Evolutionary conservation across 1,140 invertebrate species (phyloP).

Genomic region (Drosophila aff.): DNA sequence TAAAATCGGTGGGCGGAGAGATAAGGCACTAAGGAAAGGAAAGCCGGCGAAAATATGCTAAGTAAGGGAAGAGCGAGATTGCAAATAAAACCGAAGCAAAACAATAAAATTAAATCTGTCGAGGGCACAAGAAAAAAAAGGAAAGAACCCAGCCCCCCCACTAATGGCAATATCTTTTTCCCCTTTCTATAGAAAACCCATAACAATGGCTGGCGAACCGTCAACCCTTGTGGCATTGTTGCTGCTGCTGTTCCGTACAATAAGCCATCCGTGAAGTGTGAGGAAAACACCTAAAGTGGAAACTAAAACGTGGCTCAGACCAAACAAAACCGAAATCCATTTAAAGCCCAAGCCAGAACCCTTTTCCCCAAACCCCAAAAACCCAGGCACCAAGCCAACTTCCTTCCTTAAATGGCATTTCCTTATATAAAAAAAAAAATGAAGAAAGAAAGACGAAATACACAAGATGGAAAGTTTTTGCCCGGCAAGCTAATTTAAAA

Average conservation of each 20-base stretch:
- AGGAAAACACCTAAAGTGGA: slow-evolving; percentile 78
- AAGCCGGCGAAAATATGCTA: slow-evolving; percentile 44
- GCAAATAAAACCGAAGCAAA: slow-evolving; percentile 70
- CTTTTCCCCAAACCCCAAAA: slow-evolving; percentile 28
- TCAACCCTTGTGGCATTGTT: slow-evolving; percentile 53
- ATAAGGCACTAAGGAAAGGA: not conserved
- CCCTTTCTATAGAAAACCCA: slow-evolving; percentile 67
- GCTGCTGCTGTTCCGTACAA: slow-evolving; percentile 60
- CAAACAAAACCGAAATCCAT: slow-evolving; percentile 77
- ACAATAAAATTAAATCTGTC: slow-evolving; percentile 84
- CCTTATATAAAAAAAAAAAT: slow-evolving; percentile 37
- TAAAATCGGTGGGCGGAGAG: slow-evolving; percentile 48
- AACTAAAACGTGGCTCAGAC: slow-evolving; percentile 73
- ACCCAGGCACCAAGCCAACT: not conserved
- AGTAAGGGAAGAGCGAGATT: slow-evolving; percentile 57
- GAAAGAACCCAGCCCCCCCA: slow-evolving; percentile 15
- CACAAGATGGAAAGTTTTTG: slow-evolving; percentile 45
- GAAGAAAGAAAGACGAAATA: slow-evolving; percentile 13
- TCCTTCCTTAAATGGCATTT: slow-evolving; percentile 70
- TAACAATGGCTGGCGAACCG: slow-evolving; percentile 61
- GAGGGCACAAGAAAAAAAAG: slow-evolving; percentile 22
- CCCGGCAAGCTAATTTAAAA: slow-evolving; percentile 78
- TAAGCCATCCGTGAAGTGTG: slow-evolving; percentile 66
- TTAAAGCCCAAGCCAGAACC: slow-evolving; percentile 67
- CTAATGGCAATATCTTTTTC: slow-evolving; percentile 69